phyloP scores from a whole-genome alignment of 1,140 invertebrate genomes.

The Eupristina koningsbergeri region DNA sequence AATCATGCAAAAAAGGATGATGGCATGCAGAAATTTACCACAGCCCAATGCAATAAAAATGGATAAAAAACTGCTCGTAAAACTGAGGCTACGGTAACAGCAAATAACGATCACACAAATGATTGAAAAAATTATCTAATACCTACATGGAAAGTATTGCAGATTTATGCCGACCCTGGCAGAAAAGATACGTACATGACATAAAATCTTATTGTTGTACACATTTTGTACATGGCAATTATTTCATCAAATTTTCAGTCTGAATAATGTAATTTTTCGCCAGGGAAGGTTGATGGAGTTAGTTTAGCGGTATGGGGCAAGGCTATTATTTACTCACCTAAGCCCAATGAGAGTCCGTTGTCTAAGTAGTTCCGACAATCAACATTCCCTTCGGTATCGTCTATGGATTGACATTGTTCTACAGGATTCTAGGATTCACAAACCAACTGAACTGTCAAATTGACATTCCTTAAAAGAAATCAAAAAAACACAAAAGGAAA shows the following conservation, averaged over 20 bases:
- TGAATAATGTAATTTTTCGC: slow-evolving; percentile 30
- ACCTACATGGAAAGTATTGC: slow-evolving; percentile 45
- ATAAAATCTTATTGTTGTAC: not conserved
- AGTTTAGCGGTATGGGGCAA: slow-evolving; percentile 57
- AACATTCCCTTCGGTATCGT: slow-evolving; percentile 69
- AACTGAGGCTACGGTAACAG: slow-evolving; percentile 55
- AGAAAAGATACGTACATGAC: slow-evolving; percentile 22
- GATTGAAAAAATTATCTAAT: slow-evolving; percentile 39
- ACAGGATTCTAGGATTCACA: slow-evolving; percentile 70
- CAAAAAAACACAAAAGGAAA: slow-evolving; percentile 53
- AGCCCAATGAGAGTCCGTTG: slow-evolving; percentile 69
- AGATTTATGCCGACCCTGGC: slow-evolving; percentile 37
- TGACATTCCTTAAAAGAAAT: slow-evolving; percentile 65
- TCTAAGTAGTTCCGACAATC: slow-evolving; percentile 66
- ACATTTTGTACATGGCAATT: not conserved
- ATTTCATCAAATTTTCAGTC: not conserved
- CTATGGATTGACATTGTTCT: slow-evolving; percentile 70
- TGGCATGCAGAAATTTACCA: slow-evolving; percentile 43
- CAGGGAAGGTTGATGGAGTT: slow-evolving; percentile 51
- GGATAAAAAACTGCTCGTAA: slow-evolving; percentile 64
- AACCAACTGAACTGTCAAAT: slow-evolving; percentile 67
- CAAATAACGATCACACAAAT: slow-evolving; percentile 38
- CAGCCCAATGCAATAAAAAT: slow-evolving; percentile 43
- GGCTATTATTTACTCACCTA: slow-evolving; percentile 71
- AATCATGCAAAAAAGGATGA: slow-evolving; percentile 34